Evolutionary conservation across 2,113 vertebrate genomes (phyloP), one percentile per base, ranked within the genome.

Genomic region (Mormyrus iriodes): DNA sequence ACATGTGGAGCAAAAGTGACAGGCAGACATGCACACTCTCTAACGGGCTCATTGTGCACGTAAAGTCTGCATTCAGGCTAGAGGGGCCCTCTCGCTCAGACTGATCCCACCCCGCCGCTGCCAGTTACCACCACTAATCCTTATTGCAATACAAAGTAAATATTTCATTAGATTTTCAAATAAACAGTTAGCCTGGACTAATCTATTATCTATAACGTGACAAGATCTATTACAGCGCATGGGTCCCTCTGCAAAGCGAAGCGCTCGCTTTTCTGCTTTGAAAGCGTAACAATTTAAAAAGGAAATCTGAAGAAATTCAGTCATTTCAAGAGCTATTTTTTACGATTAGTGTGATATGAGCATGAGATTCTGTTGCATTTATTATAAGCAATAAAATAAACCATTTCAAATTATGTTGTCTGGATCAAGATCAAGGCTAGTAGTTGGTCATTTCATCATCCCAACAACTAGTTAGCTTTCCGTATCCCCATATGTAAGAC

Each of bases 81-180:
- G 95, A 95, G 96, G 96, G 96, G 96, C 96, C 97, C 97, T 97
- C 96, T 94, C 95, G 91, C 92, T 93, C 91, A 93, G 95, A 96
- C 94, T 96, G 95, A 96, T 96, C 94, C 95, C 92, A 94, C 96
- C 96, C 96, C 96, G 96, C 96, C 95, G 96, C 98, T 97, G 97
- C 98, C 97, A 98, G 99, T 99, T 98, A 99, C 98, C 96, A 97
- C 96, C 94, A 95, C 97, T 99, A 99, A 99, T 99, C 98, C 98
- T 97, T 96, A 96, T 96, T 94, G 97, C 98, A 97, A 97, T 96
- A 97, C 97, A 97, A 98, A 97, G 98, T 99, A 99, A 99, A 99
- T 99, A 99, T 99, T 99, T 99, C 97, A 99, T 99, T 97, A 98
- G 97, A 97, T 98, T 98, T 98, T 97, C 96, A 98, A 98, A 99